Conservation (phyloP, 2,113 vertebrate genomes). For the Triplophysa dalaica region DNA sequence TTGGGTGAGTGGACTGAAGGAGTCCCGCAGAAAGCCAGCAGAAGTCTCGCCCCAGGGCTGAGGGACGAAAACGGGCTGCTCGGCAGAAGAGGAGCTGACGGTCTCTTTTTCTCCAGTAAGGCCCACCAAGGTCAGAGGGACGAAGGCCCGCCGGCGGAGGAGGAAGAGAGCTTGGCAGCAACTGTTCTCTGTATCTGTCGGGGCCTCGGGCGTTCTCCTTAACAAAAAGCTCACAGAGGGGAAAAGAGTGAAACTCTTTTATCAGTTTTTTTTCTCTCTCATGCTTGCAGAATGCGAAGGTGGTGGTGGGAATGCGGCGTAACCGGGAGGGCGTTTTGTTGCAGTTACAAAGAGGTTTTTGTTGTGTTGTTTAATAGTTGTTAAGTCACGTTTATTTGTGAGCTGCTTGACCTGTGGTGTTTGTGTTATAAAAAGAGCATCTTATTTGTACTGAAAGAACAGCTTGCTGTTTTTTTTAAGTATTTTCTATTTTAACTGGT, state of each 20-base stretch:
- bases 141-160: conserved; percentile 33
- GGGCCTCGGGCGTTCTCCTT: conserved; percentile 52
- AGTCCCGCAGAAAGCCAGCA: conserved; percentile 78
- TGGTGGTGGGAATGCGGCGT: conserved; percentile 15
- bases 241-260: conserved; percentile 51
- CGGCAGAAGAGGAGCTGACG: conserved; percentile 59
- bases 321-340: conserved; percentile 48
- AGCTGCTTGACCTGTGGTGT: background rate
- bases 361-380: conserved; percentile 9
- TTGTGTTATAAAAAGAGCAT: background rate
- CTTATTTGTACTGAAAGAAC: no score
- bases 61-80: conserved; percentile 70
- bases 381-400: background rate
- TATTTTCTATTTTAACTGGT: background rate
- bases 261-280: conserved; percentile 35
- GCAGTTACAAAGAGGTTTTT: conserved; percentile 50
- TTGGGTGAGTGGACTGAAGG: conserved; percentile 80
- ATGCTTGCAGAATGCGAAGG: conserved; percentile 43
- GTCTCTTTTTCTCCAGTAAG: conserved; percentile 44
- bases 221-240: conserved; percentile 54
- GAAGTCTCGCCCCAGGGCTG: conserved; percentile 72
- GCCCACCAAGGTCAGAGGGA: conserved; percentile 53
- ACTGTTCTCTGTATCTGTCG: conserved; percentile 34
- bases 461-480: no score
- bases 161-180: conserved; percentile 45